phyloP scores from a whole-genome alignment of 1,140 invertebrate species.

The Drosophila serrata region DNA sequence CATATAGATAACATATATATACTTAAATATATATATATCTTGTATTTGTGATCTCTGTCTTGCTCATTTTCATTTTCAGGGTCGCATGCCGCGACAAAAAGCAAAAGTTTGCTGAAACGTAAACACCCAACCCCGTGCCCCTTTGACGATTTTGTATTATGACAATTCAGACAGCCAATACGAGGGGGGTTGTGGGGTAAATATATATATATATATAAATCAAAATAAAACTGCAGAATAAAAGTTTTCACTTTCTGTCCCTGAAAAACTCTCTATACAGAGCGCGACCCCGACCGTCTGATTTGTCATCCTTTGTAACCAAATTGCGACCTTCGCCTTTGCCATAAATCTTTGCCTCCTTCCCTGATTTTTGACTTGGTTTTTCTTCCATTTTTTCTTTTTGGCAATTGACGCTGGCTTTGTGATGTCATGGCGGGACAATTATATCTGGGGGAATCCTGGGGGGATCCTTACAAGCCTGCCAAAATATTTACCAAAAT shows the following conservation, averaged over 20 bases:
- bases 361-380: conserved; percentile 15
- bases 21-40: conserved; percentile 10
- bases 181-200: neutral
- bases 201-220: neutral
- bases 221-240: conserved; percentile 14
- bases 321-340: conserved; percentile 73
- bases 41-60: conserved; percentile 16
- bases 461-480: conserved; percentile 12
- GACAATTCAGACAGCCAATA: conserved; percentile 70
- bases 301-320: conserved; percentile 54
- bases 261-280: conserved; percentile 15
- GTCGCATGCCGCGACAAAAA: conserved; percentile 68
- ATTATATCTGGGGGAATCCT: conserved; percentile 10
- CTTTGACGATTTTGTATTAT: conserved; percentile 52
- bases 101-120: conserved; percentile 68
- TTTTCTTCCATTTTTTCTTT: conserved; percentile 6
- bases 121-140: neutral
- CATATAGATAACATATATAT: neutral
- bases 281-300: conserved; percentile 14
- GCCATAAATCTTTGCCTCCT: conserved; percentile 57
- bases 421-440: conserved; percentile 31
- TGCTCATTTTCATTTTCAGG: conserved; percentile 50
- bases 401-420: conserved; percentile 23
- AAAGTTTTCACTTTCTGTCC: conserved; percentile 65
- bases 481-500: conserved; percentile 60